Base-by-base conservation (phyloP, 2,797 vertebrate genomes). In the Hypotaenidia okinawae region DNA sequence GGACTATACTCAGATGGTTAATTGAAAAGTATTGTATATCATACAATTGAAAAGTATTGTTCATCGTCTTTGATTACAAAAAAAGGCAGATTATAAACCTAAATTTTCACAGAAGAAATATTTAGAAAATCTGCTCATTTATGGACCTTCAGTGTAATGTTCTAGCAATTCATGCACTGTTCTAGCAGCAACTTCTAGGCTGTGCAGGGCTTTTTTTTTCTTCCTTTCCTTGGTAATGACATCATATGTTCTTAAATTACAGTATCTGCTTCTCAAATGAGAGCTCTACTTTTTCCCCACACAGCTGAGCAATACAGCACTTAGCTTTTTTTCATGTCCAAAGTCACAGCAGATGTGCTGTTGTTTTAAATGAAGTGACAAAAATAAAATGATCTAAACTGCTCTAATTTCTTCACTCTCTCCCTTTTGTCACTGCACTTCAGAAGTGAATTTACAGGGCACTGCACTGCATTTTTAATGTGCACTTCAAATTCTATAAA, bases 291-390 rank as follows among this genome's bases (percentile, higher is more conserved):
- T 67, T 55, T 89, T 70, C 33, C 52, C 21, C 18, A 73, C n/a
- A 39, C 51, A 69, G 22, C 27, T 85, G 32, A 96, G 19, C 24
- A 78, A 33, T n/a, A 66, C 4, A 59, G 14, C 45, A 78, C 30
- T 83, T 33, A 66, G 13, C 5, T 39, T 77, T 66, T 66, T 61
- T 79, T 92, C 43, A 76, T 52, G 51, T 88, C 55, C 43, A 73
- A 90, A 92, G 51, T 92, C 33, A 78, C 23, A 87, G 37, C 45
- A 86, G 64, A 86, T 76, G 30, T 86, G 45, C 25, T 73, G 17
- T 55, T 85, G 8, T 96, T 96, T 90, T 84, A 90, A 90, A 43
- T 79, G 58, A 84, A 84, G 45, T 86, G 62, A 76, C 41, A 66
- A 92, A 95, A 91, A 88, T 72, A 73, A 90, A 76, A 62, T 0